A percentile compares a stretch with the other conserved stretches of the same genome.
These are phyloP conservation scores for Passer domesticus DNA, from an alignment of 2,113 vertebrate genomes.

Conservation along the genomic window DNA sequence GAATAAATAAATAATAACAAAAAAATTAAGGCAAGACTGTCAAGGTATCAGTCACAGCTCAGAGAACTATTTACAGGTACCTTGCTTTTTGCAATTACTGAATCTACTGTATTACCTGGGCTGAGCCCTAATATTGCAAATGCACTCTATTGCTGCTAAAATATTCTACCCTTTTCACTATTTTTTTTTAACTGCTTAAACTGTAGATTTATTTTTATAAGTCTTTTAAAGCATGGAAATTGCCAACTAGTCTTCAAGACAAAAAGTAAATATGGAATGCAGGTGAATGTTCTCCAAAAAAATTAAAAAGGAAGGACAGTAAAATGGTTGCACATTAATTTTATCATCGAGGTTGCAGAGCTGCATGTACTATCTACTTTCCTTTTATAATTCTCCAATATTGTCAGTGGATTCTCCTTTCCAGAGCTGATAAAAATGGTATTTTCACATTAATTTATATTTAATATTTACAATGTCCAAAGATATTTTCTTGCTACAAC, in stretches of 20 bases:
- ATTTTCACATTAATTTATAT: not conserved
- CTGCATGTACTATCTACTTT: not conserved
- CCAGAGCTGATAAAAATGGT: not conserved
- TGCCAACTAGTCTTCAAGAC: not conserved
- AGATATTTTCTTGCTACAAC: not conserved
- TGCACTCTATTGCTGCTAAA: not conserved
- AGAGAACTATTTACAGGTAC: not conserved
- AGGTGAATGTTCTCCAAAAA: not conserved
- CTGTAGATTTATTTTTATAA: not conserved
- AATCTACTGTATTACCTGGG: not conserved
- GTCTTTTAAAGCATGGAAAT: not conserved
- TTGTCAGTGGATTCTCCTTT: not conserved
- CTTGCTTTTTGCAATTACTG: not conserved
- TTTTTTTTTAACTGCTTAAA: not conserved
- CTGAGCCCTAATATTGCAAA: not conserved
- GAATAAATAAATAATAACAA: not conserved
- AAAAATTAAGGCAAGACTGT: not conserved
- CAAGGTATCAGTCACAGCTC: not conserved
- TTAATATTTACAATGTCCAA: not conserved
- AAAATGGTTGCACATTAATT: not conserved
- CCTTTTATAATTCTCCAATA: not conserved
- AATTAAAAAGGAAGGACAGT: not conserved
- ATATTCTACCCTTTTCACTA: not conserved
- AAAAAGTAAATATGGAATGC: not conserved
- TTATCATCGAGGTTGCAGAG: not conserved